These are phyloP conservation scores for Thaumatotibia leucotreta DNA, from an alignment of 1,140 invertebrate species.

Conservation along the genomic window DNA sequence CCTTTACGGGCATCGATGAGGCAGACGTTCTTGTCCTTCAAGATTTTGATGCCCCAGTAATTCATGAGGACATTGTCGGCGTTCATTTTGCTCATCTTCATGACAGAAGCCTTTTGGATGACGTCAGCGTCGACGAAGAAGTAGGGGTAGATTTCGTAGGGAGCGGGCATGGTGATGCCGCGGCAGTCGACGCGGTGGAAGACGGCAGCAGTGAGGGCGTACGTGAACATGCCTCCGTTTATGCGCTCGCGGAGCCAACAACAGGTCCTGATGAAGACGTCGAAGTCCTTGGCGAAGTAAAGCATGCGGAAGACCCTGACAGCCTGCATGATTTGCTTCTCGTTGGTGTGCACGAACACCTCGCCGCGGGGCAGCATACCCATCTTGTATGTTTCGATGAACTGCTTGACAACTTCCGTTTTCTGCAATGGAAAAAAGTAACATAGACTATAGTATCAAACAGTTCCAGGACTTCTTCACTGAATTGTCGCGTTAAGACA, in stretches of 20 bases:
- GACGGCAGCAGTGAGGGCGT: conserved; percentile 78
- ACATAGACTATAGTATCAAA: background rate
- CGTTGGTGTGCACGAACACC: conserved; percentile 75
- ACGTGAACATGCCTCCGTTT: conserved; percentile 81
- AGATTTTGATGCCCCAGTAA: conserved; percentile 69
- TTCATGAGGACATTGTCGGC: conserved; percentile 68
- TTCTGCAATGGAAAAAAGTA: conserved; percentile 39
- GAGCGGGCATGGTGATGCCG: conserved; percentile 79
- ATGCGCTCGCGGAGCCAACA: conserved; percentile 80
- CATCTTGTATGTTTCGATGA: conserved; percentile 54
- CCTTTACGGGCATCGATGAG: conserved; percentile 68
- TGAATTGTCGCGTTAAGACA: too few species aligned
- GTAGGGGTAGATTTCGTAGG: conserved; percentile 82
- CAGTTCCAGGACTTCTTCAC: too few species aligned
- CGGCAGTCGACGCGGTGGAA: conserved; percentile 79
- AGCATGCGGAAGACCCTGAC: conserved; percentile 78
- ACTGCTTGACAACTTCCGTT: conserved; percentile 54
- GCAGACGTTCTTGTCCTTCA: conserved; percentile 53
- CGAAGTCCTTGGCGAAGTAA: conserved; percentile 80
- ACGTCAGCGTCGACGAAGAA: conserved; percentile 80
- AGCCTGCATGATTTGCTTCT: conserved; percentile 77
- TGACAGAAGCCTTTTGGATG: conserved; percentile 78
- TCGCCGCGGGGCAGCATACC: conserved; percentile 75
- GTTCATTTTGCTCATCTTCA: conserved; percentile 78
- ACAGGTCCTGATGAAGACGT: conserved; percentile 81